phyloP scores from a whole-genome alignment of 92 coral and sea anemone species.

The Palythoa grandiflora region DNA sequence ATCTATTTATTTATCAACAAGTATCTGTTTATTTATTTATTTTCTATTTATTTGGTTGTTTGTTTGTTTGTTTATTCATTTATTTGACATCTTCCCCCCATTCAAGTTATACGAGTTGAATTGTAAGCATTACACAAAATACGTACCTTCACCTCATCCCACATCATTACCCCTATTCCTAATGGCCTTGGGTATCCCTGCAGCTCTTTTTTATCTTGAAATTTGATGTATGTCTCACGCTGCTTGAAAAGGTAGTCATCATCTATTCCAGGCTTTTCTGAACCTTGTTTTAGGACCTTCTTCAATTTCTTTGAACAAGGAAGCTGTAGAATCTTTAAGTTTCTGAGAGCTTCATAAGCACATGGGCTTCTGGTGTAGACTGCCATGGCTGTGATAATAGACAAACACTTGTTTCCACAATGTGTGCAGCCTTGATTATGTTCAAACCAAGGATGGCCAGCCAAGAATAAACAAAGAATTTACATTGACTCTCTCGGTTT shows the following conservation, averaged over 20 bases:
- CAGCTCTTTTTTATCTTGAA: slow-evolving; percentile 11
- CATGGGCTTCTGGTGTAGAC: slow-evolving; percentile 59
- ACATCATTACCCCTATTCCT: slow-evolving; percentile 59
- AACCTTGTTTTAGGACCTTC: slow-evolving; percentile 38
- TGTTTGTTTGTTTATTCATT: too few relatives aligned
- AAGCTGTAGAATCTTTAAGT: slow-evolving; percentile 33
- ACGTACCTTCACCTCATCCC: slow-evolving; percentile 67
- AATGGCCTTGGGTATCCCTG: slow-evolving; percentile 38
- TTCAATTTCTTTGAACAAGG: slow-evolving; percentile 29
- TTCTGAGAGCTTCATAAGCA: slow-evolving; percentile 50
- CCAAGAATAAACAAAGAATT: neutral
- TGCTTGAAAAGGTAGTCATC: slow-evolving; percentile 44
- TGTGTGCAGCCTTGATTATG: too few relatives aligned
- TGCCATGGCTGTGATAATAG: slow-evolving; percentile 47
- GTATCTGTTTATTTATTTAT: too few relatives aligned
- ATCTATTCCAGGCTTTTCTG: slow-evolving; percentile 55
- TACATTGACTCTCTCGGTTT: too few relatives aligned
- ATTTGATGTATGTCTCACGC: neutral
- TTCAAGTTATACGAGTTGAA: too few relatives aligned
- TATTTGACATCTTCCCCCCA: too few relatives aligned
- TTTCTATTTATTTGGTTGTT: too few relatives aligned
- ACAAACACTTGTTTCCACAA: neutral
- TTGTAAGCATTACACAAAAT: neutral
- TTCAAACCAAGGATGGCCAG: neutral
- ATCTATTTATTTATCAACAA: too few relatives aligned